Conservation (phyloP, 2,113 vertebrate species). For the Piprites chloris region DNA sequence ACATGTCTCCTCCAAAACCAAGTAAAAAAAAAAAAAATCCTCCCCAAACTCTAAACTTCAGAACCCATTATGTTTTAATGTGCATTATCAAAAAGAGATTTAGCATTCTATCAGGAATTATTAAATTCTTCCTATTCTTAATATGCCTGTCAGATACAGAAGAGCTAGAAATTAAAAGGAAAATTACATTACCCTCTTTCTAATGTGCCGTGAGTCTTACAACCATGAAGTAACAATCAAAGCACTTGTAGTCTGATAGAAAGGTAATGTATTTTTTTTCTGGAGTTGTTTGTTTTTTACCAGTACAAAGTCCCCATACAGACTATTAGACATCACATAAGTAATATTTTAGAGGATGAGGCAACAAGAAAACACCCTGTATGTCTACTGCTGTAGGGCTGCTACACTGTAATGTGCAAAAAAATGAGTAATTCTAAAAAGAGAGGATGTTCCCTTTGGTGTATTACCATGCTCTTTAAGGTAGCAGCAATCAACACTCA, state of each 20-base stretch:
- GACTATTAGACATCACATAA: not conserved
- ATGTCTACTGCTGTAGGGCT: not conserved
- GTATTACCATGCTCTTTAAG: not conserved
- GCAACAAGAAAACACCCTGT: not conserved
- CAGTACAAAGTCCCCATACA: not conserved
- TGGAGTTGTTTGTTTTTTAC: slow-evolving; percentile 1
- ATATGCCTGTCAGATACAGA: not conserved
- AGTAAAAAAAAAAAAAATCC: not conserved
- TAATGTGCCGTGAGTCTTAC: not conserved
- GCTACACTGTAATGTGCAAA: not conserved
- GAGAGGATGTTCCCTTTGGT: not conserved
- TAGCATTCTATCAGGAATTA: not conserved
- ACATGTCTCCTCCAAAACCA: not conserved
- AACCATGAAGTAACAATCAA: not conserved
- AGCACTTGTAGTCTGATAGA: not conserved
- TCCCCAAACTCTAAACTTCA: not conserved
- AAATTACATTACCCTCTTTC: not conserved
- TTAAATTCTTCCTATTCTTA: not conserved
- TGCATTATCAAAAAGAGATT: not conserved
- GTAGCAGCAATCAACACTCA: not conserved
- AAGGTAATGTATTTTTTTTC: not conserved
- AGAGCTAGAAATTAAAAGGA: not conserved
- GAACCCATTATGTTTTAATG: not conserved
- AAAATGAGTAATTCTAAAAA: not conserved
- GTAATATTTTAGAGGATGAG: not conserved